phyloP scores from a whole-genome alignment of 2,113 vertebrate genomes.

The Mustela lutreola region DNA sequence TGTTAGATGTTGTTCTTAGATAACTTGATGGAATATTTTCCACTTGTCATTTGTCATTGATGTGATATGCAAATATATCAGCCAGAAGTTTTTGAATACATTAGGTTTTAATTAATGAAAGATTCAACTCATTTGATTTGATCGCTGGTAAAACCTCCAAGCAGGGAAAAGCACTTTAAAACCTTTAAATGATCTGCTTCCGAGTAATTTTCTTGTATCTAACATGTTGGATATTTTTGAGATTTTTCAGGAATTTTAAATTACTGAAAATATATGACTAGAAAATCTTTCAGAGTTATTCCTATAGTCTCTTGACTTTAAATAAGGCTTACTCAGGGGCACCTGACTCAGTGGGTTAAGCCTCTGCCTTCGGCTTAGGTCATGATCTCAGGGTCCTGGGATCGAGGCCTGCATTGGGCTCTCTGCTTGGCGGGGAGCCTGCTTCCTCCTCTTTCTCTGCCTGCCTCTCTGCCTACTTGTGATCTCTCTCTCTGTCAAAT shows the following conservation, averaged over 20 bases:
- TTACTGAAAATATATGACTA: not conserved
- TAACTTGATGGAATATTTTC: constrained; percentile 30
- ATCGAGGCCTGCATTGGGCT: too few species aligned
- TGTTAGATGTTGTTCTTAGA: not conserved
- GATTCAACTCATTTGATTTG: not conserved
- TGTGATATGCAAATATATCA: not conserved
- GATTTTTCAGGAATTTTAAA: constrained; percentile 3
- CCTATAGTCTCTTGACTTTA: not conserved
- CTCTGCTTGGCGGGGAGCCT: too few species aligned
- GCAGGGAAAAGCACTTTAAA: not conserved
- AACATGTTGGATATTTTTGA: not conserved
- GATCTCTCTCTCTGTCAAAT: too few species aligned
- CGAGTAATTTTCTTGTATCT: not conserved
- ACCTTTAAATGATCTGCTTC: not conserved
- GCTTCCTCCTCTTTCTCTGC: too few species aligned
- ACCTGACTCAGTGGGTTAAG: too few species aligned
- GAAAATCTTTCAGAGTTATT: not conserved
- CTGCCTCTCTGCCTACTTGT: too few species aligned
- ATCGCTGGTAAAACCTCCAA: not conserved
- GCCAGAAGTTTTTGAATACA: not conserved
- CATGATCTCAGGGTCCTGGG: too few species aligned
- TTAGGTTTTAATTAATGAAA: not conserved
- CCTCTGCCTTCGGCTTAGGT: too few species aligned
- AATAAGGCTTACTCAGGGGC: not conserved
- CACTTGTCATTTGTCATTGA: constrained; percentile 4